A percentile compares a stretch with the other conserved stretches of the same genome.
Evolutionary conservation across 2,113 vertebrate genomes (phyloP).

Genomic region (Suricata suricatta): DNA sequence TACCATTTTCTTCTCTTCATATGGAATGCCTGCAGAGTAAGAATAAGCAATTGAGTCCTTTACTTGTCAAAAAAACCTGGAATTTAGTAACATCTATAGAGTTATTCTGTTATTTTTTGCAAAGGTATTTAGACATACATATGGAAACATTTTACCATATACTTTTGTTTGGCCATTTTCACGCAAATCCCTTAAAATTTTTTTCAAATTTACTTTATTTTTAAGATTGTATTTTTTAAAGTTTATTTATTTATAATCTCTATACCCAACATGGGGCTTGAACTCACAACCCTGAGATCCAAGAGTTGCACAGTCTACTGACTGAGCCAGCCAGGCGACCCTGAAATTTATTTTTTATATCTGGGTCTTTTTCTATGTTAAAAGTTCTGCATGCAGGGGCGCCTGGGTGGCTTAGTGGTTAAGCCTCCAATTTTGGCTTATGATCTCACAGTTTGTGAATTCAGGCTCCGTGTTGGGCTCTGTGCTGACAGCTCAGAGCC

Average conservation of each 20-base stretch:
- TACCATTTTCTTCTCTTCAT: constrained; percentile 23
- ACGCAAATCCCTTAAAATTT: constrained; percentile 39
- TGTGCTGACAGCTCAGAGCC: no score
- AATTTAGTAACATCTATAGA: constrained; percentile 30
- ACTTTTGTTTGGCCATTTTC: constrained; percentile 44
- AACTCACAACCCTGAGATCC: not conserved
- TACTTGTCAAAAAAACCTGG: constrained; percentile 19
- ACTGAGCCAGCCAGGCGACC: not conserved
- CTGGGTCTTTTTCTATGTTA: constrained; percentile 16
- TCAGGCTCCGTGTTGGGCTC: no score
- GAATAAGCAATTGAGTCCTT: constrained; percentile 3
- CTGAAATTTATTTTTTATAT: not conserved
- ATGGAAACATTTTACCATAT: constrained; percentile 28
- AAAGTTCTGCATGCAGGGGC: not conserved
- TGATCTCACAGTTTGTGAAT: no score
- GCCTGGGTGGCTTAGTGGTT: no score
- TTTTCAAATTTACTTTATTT: constrained; percentile 21
- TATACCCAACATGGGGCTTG: not conserved
- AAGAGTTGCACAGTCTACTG: not conserved
- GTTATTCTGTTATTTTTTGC: constrained; percentile 28
- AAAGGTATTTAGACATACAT: not conserved
- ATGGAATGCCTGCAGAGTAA: not conserved
- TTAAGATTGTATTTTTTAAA: not conserved
- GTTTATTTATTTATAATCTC: not conserved
- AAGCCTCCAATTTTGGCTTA: no score